Base-by-base conservation (phyloP, 2,113 vertebrate species). In the rat (Rattus norvegicus) region DNA sequence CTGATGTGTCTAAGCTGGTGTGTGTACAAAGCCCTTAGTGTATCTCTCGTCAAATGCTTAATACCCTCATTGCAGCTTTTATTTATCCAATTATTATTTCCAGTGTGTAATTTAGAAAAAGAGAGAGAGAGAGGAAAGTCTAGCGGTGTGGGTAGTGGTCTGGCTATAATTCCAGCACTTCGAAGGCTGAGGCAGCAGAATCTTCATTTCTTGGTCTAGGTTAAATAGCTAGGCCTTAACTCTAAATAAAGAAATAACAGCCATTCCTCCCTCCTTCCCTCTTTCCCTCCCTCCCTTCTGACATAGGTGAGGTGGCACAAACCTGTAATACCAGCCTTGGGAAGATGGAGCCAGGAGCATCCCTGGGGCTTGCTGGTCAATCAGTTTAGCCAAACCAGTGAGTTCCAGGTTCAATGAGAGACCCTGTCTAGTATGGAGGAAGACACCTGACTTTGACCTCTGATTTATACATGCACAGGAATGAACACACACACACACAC, bases 81-180 rank as follows among this genome's bases (percentile, higher is more conserved):
- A 81, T 67, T 70, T 79, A 69, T 39, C 83, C 47, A 49, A 54
- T 92, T 95, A n/a, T 86, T n/a, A 75, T 85, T 97, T 93, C 63
- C 33, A 87, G 39, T 19, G 2, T 86, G 20, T 39, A 76, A 52
- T 30, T n/a, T n/a, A 14, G 52, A 91, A 73, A 93, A 30, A 72
- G 36, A 84, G 88, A 88, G 49, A 75, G 36, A 14, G 52, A 8
- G 14, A 54, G 12, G 36, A 63, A 65, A 13, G n/a, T 13, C 65
- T 70, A 49, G 28, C 13, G 12, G 28, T 26, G 33, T n/a, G 11
- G 61, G 36, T 16, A 2, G 17, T 86, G 56, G 9, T 63, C 5
- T 19, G 28, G 5, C 63, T n/a, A 8, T 70, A 69, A 56, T 87
- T 24, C 65, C 5, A 70, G 49, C 33, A 39, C 67, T 72, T 33